These are phyloP conservation scores for Drosophila lini DNA, from an alignment of 1,140 invertebrate species.

Conservation along the genomic window DNA sequence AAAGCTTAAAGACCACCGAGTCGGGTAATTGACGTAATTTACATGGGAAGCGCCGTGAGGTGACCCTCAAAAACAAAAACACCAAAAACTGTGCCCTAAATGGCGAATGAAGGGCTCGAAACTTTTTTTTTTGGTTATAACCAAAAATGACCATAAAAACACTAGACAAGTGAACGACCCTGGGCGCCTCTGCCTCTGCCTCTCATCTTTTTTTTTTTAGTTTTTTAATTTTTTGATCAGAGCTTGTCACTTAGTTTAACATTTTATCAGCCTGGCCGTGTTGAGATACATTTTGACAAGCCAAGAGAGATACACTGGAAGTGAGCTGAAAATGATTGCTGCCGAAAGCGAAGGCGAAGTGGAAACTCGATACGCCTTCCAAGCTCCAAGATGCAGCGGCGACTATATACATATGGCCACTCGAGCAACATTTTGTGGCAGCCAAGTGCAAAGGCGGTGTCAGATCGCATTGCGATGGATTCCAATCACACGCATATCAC, in stretches of 20 bases:
- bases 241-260: constrained; percentile 63
- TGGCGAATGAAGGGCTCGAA: constrained; percentile 51
- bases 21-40: constrained; percentile 54
- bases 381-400: constrained; percentile 55
- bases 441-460: constrained; percentile 74
- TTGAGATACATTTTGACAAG: constrained; percentile 70
- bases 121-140: constrained; percentile 11
- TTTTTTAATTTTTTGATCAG: constrained; percentile 25
- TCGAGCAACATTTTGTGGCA: constrained; percentile 62
- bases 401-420: constrained; percentile 27
- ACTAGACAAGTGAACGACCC: constrained; percentile 55
- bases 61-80: constrained; percentile 39
- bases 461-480: constrained; percentile 73
- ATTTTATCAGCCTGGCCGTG: constrained; percentile 60
- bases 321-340: constrained; percentile 75
- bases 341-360: constrained; percentile 74
- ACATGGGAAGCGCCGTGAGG: constrained; percentile 35
- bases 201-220: constrained; percentile 38
- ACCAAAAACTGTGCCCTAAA: constrained; percentile 36
- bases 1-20: constrained; percentile 42
- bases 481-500: constrained; percentile 79
- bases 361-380: constrained; percentile 79
- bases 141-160: constrained; percentile 20
- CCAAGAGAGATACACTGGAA: constrained; percentile 60
- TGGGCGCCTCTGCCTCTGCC: constrained; percentile 51